Conservation (phyloP, 2,797 vertebrate genomes). For the Salarias fasciatus region DNA sequence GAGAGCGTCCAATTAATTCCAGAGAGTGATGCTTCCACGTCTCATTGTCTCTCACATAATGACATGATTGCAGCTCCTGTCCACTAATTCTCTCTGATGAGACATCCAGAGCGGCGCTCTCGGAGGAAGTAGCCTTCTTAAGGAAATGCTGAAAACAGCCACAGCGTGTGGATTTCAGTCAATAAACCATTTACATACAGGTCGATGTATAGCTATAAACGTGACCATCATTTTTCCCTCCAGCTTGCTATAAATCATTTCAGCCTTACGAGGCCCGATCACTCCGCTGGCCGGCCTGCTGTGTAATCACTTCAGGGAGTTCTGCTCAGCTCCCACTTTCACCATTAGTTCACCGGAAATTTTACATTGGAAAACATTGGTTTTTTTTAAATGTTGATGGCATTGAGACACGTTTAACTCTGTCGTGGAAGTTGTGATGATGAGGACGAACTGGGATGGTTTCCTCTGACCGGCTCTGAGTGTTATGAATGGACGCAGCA, state of each 20-base stretch:
- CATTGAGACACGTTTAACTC: too few relatives aligned
- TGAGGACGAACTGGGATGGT: not conserved
- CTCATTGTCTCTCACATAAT: slow-evolving; percentile 17
- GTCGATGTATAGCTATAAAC: slow-evolving; percentile 38
- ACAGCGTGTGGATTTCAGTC: slow-evolving; percentile 12
- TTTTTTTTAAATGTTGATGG: too few relatives aligned
- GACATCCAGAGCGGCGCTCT: slow-evolving; percentile 15
- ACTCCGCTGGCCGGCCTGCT: slow-evolving; percentile 12
- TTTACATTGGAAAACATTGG: too few relatives aligned
- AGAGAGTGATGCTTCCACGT: slow-evolving; percentile 8
- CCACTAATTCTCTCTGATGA: slow-evolving; percentile 31
- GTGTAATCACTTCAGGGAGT: not conserved
- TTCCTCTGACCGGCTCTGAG: slow-evolving; percentile 18
- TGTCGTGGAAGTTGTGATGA: too few relatives aligned
- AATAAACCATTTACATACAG: slow-evolving; percentile 50
- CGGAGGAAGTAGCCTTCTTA: slow-evolving; percentile 3
- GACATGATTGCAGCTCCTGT: slow-evolving; percentile 17
- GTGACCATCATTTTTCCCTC: slow-evolving; percentile 18
- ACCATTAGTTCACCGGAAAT: too few relatives aligned
- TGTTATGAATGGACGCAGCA: slow-evolving; percentile 48
- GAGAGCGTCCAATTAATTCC: slow-evolving; percentile 13
- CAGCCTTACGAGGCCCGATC: not conserved
- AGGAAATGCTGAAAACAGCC: slow-evolving; percentile 25
- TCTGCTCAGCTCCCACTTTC: too few relatives aligned
- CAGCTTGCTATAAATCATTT: slow-evolving; percentile 10